phyloP scores from a whole-genome alignment of 2,888 invertebrate species.

The Trissoscelio sp. region DNA sequence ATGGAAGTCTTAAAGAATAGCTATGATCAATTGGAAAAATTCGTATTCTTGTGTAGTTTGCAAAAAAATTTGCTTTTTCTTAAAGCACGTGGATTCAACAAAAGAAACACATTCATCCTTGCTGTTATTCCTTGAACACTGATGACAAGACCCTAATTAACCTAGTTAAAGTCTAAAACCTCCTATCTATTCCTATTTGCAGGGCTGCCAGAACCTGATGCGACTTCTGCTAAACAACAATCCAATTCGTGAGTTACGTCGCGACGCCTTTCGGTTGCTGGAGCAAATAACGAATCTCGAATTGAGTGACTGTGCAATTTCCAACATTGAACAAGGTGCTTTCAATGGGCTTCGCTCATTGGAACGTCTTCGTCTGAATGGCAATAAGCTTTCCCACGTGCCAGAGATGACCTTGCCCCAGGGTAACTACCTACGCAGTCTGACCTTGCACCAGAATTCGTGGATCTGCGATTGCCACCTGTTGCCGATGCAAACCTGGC shows the following conservation, averaged over 20 bases:
- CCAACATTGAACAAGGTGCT: slow-evolving; percentile 90
- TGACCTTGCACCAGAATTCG: slow-evolving; percentile 93
- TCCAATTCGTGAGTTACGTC: slow-evolving; percentile 90
- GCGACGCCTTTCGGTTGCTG: slow-evolving; percentile 90
- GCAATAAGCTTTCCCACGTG: slow-evolving; percentile 90
- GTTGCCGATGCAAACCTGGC: slow-evolving; percentile 90
- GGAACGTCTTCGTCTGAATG: slow-evolving; percentile 93
- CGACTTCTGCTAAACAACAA: slow-evolving; percentile 92
- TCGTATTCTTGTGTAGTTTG: no score
- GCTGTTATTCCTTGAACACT: no score
- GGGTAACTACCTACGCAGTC: slow-evolving; percentile 91
- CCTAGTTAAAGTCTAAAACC: no score
- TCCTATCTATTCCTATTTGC: no score
- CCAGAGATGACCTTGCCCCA: slow-evolving; percentile 83
- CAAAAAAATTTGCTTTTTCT: no score
- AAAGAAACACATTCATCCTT: no score
- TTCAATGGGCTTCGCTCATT: slow-evolving; percentile 92
- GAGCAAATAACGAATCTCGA: slow-evolving; percentile 91
- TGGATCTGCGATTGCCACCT: slow-evolving; percentile 95
- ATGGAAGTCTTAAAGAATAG: background rate
- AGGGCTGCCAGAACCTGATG: slow-evolving; percentile 87
- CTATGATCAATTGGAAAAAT: no score
- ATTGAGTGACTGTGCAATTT: slow-evolving; percentile 91
- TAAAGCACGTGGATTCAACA: no score
- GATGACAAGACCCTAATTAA: no score